Base-by-base conservation (phyloP, 2,113 vertebrate genomes). In the Lota lota region DNA sequence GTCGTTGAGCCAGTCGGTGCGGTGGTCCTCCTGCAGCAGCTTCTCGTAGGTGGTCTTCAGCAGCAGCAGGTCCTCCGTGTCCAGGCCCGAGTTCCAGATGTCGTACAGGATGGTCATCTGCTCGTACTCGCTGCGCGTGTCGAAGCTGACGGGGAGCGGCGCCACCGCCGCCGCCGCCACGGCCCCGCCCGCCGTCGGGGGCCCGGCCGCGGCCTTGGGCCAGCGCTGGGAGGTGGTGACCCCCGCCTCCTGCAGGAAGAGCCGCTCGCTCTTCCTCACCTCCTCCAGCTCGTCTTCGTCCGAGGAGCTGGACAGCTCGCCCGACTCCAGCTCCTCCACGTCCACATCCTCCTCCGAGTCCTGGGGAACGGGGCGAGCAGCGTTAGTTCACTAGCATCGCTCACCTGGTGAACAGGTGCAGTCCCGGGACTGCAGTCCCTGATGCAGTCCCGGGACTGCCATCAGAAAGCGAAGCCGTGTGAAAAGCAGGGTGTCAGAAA, bases 61-160 rank as follows among this genome's bases (percentile, higher is more conserved):
- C 71, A 94, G 90, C 18, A 79, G 74, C 91, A 95, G 82, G 83
- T 98, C 96, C 79, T 98, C 96, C 1, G 86, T 83, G 24, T 98
- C 96, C 75, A 98, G 80, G 5, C 96, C 96, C 0, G 89, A 88
- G 87, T 96, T 97, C 96, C 96, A 98, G 86, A 98, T 97, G 85
- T 98, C 96, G 17, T 98, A 98, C 6, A 97, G 83, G 78, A 96
- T 97, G 68, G 96, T 97, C 96, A 98, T 98, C 87, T 98, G 95
- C 85, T 98, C 95, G 69, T 96, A 97, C 88, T 98, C 94, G 0
- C 94, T 94, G 56, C 95, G 94, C 7, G 91, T 90, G 36, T 95
- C 93, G 4, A 79, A 96, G 66, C 86, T 85, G 28, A 47, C 0
- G 10, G 75, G 67, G 0, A 65, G 72, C 1, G 63, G 0, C 61